Conservation (phyloP, 2,797 vertebrate species). For the Dryobates pubescens region DNA sequence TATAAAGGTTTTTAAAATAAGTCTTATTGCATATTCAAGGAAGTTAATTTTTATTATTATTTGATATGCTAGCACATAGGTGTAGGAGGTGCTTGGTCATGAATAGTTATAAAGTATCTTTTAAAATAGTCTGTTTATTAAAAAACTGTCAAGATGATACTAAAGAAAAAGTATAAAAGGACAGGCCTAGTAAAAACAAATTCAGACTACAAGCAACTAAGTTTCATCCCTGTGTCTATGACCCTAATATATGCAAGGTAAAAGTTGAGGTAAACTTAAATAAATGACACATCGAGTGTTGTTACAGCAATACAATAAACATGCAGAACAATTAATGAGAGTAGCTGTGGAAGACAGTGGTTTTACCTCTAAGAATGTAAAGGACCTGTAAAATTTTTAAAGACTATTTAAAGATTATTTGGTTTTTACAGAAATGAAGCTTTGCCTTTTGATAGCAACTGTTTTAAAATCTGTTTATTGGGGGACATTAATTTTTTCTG, state of each 20-base stretch:
- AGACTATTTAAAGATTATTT: neutral
- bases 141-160: neutral
- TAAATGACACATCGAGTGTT: neutral
- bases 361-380: neutral
- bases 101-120: neutral
- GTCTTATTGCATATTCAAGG: neutral
- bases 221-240: neutral
- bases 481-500: neutral
- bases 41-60: conserved; percentile 19
- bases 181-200: neutral
- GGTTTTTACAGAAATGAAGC: neutral
- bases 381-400: neutral
- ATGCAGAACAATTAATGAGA: neutral
- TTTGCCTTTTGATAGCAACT: neutral
- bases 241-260: neutral
- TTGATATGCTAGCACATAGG: neutral
- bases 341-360: neutral
- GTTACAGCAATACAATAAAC: neutral
- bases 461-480: neutral
- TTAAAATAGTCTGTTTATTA: neutral
- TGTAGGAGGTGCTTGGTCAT: neutral
- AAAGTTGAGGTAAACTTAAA: neutral
- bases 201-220: neutral
- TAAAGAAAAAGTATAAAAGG: neutral
- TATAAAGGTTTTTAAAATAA: neutral